Percentiles rank a stretch among this genome's conserved stretches.
Conservation (phyloP, 1,140 invertebrate genomes). For the Caerostris darwini region DNA sequence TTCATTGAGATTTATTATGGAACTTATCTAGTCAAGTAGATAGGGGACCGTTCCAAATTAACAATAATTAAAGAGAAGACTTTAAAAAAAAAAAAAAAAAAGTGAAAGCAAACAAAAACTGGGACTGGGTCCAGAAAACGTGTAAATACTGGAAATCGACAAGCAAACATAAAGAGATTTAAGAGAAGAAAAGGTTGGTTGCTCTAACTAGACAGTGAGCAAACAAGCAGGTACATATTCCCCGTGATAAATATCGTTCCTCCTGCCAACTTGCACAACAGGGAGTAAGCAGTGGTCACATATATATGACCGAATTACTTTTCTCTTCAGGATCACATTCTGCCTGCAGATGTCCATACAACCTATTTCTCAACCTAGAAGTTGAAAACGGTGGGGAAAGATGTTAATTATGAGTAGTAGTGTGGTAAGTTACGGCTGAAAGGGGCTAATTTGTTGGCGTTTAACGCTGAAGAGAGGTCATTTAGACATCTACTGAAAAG, state of each 20-base stretch:
- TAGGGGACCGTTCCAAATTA: neutral
- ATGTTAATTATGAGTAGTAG: conserved; percentile 2
- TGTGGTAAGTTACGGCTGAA: neutral
- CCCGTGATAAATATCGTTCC: conserved; percentile 2
- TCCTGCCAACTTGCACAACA: neutral
- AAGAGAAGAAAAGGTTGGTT: neutral
- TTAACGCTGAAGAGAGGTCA: conserved; percentile 15
- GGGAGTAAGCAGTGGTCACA: conserved; percentile 1
- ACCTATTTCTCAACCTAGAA: neutral
- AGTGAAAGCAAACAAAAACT: neutral
- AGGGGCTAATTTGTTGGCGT: conserved; percentile 10
- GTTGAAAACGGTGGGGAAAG: conserved; percentile 20
- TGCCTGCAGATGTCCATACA: conserved; percentile 12
- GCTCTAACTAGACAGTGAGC: neutral
- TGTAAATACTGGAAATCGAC: neutral
- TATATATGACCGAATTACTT: neutral
- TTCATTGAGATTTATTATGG: neutral
- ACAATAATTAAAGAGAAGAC: neutral
- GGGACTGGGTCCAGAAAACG: neutral
- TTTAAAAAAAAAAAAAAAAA: neutral
- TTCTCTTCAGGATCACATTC: neutral
- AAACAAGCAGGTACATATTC: conserved; percentile 35
- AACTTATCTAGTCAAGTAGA: neutral
- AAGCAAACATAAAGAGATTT: conserved; percentile 11
- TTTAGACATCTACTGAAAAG: neutral